These are phyloP conservation scores for Geopemphigus sp. DNA, from an alignment of 1,140 invertebrate genomes.

Conservation along the genomic window DNA sequence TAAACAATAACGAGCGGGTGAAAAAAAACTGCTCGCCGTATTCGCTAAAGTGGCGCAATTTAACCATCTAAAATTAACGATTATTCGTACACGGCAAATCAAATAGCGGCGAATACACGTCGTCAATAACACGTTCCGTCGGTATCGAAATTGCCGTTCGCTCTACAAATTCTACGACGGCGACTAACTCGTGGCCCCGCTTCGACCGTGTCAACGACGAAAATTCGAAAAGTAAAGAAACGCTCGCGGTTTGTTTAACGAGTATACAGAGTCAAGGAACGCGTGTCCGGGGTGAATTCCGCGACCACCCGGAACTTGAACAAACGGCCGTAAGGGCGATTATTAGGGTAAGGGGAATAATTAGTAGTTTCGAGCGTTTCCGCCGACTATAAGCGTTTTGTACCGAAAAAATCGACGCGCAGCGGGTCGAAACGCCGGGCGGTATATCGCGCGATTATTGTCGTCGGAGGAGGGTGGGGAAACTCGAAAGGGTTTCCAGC, in stretches of 20 bases:
- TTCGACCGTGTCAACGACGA: background rate
- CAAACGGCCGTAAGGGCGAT: constrained; percentile 3
- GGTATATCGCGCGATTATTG: background rate
- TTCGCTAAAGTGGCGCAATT: too few relatives aligned
- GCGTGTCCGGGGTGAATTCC: constrained; percentile 11
- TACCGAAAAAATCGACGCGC: constrained; percentile 9
- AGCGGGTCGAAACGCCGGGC: background rate
- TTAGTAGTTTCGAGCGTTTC: constrained; percentile 21
- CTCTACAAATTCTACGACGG: too few relatives aligned
- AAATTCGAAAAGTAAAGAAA: constrained; percentile 21
- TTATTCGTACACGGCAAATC: too few relatives aligned
- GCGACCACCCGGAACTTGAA: background rate
- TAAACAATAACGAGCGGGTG: too few relatives aligned
- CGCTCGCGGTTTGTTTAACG: constrained; percentile 16
- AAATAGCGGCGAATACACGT: too few relatives aligned
- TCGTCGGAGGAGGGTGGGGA: background rate
- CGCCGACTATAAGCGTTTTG: constrained; percentile 10
- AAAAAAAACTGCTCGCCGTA: too few relatives aligned
- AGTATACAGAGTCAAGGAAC: constrained; percentile 18
- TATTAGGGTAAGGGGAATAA: background rate
- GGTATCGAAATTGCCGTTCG: too few relatives aligned
- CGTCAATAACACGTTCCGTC: too few relatives aligned
- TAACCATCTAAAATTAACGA: too few relatives aligned
- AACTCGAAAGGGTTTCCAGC: background rate
- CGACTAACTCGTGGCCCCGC: too few relatives aligned